These are phyloP conservation scores for Sus scrofa DNA, from an alignment of 2,113 vertebrate species.

Conservation along the genomic window T2T-Sscrofa CM000817.6:161987001-161987500, in stretches of 20 bases:
- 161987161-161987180: conserved; percentile 67
- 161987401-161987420: background rate
- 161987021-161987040: background rate
- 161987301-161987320: background rate
- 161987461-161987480: background rate
- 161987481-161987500: background rate
- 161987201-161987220: conserved; percentile 46
- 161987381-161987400: background rate
- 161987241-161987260: background rate
- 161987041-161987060: background rate
- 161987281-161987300: no score
- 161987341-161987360: background rate
- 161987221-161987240: background rate
- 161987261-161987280: background rate
- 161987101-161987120: conserved; percentile 43
- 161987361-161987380: background rate
- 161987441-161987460: background rate
- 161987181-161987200: conserved; percentile 47
- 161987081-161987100: background rate
- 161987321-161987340: background rate
- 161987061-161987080: background rate
- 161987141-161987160: conserved; percentile 58
- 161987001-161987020: background rate
- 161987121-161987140: conserved; percentile 18
- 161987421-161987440: background rate